Conservation (phyloP, 2,113 vertebrate species). For the Marmota flaviventris region DNA sequence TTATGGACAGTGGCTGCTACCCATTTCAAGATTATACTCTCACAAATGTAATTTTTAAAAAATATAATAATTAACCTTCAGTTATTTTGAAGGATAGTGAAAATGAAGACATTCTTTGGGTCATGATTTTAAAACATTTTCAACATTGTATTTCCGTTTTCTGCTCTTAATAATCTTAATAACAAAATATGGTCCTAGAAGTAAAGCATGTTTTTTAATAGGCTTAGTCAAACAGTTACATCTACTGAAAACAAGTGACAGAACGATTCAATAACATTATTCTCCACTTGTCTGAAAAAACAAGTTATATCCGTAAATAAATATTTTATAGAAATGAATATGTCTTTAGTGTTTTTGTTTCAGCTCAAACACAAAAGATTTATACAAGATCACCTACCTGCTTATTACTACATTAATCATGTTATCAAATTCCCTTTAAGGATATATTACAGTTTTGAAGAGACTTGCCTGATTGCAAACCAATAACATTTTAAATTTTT, state of each 20-base stretch:
- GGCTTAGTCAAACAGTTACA: slow-evolving; percentile 72
- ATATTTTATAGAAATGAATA: slow-evolving; percentile 82
- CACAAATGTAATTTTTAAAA: slow-evolving; percentile 76
- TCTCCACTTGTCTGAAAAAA: slow-evolving; percentile 80
- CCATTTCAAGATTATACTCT: slow-evolving; percentile 80
- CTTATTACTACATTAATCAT: slow-evolving; percentile 72
- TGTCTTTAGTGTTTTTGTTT: slow-evolving; percentile 73
- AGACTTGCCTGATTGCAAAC: slow-evolving; percentile 79
- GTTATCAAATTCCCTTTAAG: slow-evolving; percentile 76
- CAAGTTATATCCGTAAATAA: slow-evolving; percentile 82
- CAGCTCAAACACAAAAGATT: slow-evolving; percentile 69
- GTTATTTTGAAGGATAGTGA: slow-evolving; percentile 88
- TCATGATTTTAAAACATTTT: slow-evolving; percentile 84
- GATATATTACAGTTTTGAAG: slow-evolving; percentile 46
- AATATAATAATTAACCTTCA: slow-evolving; percentile 83
- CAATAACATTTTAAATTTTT: slow-evolving; percentile 75
- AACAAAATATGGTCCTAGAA: slow-evolving; percentile 86
- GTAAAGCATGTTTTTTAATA: slow-evolving; percentile 77
- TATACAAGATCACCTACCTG: slow-evolving; percentile 75
- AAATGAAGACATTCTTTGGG: slow-evolving; percentile 93
- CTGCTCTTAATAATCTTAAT: slow-evolving; percentile 79
- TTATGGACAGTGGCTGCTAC: slow-evolving; percentile 84
- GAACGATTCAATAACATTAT: slow-evolving; percentile 79
- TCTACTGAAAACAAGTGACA: slow-evolving; percentile 76
- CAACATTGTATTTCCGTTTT: slow-evolving; percentile 75